Evolutionary conservation across 1,140 invertebrate species (phyloP).

Genomic region (Hormaphis cornu): DNA sequence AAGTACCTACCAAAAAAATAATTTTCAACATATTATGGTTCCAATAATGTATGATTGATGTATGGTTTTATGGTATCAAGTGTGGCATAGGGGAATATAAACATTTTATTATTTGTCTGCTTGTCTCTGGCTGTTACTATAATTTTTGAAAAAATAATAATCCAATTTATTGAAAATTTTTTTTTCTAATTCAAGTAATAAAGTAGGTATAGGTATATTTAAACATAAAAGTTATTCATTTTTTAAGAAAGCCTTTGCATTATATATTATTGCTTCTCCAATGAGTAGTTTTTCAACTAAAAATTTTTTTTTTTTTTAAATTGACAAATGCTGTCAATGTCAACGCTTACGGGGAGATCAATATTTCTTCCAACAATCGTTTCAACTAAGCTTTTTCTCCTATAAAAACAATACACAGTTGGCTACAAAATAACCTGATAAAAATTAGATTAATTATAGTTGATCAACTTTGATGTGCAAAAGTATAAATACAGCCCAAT

Average conservation of each 20-base stretch:
- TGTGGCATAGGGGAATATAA: no score
- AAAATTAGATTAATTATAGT: conserved; percentile 42
- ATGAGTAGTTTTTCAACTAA: conserved; percentile 53
- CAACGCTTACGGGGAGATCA: conserved; percentile 41
- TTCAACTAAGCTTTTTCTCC: conserved; percentile 55
- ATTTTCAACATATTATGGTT: no score
- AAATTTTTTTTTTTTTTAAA: conserved; percentile 48
- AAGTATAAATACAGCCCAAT: conserved; percentile 79
- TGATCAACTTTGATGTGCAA: conserved; percentile 62
- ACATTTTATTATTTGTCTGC: no score
- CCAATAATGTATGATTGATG: no score
- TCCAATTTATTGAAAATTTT: no score
- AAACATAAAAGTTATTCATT: no score
- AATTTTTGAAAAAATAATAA: no score
- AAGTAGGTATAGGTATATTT: no score
- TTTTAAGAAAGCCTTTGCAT: conserved; percentile 63
- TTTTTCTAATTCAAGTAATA: no score
- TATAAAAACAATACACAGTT: conserved; percentile 37
- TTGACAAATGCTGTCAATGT: conserved; percentile 36
- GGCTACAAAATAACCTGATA: not conserved
- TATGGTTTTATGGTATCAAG: no score
- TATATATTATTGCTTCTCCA: conserved; percentile 63
- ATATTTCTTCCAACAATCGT: conserved; percentile 62
- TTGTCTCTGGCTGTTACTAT: no score
- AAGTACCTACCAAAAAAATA: no score